These are phyloP conservation scores for Mythimna albipuncta DNA, from an alignment of 2,888 invertebrate species.

Conservation along the genomic window DNA sequence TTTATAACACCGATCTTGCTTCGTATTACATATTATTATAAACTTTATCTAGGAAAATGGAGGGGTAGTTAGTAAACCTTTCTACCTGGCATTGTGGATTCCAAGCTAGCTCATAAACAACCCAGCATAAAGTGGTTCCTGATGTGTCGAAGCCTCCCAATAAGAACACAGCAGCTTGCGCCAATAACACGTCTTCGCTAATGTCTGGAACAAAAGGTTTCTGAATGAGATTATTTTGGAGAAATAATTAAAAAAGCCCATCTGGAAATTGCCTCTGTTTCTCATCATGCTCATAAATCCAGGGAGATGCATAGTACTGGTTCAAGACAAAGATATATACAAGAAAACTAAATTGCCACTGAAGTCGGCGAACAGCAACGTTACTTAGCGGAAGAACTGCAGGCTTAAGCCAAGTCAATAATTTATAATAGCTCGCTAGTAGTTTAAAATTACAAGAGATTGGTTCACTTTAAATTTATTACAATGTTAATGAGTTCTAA, in stretches of 20 bases:
- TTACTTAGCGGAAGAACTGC: too few species aligned
- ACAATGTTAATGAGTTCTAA: too few species aligned
- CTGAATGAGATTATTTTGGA: not conserved
- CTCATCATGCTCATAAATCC: not conserved
- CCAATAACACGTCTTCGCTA: constrained; percentile 71
- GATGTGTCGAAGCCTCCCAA: constrained; percentile 77
- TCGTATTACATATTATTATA: not conserved
- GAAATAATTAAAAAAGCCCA: not conserved
- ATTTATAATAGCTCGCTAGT: too few species aligned
- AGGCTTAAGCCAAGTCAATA: too few species aligned
- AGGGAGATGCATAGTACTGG: not conserved
- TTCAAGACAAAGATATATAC: too few species aligned
- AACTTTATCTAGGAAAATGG: too few species aligned
- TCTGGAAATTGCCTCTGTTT: not conserved
- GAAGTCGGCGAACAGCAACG: too few species aligned
- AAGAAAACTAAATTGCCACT: too few species aligned
- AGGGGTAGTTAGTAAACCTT: too few species aligned
- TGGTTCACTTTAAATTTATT: too few species aligned
- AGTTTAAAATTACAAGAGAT: too few species aligned
- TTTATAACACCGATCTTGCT: not conserved
- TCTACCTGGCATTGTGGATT: constrained; percentile 71
- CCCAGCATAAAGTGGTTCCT: constrained; percentile 62
- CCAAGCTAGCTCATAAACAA: constrained; percentile 72
- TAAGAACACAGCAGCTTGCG: constrained; percentile 75
- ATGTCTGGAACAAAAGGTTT: constrained; percentile 61